Percentiles rank a stretch among this genome's conserved stretches.
Evolutionary conservation across 2,888 invertebrate genomes (phyloP).

Genomic region (Eristalinus aeneus): DNA sequence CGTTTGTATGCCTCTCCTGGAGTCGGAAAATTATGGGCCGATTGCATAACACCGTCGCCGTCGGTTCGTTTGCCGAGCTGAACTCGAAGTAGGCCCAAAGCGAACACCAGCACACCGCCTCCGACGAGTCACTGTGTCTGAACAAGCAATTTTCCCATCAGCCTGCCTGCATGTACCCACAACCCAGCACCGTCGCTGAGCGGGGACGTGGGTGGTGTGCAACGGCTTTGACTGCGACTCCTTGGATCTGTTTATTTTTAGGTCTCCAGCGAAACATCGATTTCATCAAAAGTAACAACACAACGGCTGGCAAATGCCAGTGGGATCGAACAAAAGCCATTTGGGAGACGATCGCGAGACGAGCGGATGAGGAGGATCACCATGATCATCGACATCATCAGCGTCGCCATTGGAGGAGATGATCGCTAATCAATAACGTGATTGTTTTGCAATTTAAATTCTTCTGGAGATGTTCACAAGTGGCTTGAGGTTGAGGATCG

Average conservation of each 20-base stretch:
- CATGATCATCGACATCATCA: conserved; percentile 14
- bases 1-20: conserved; percentile 13
- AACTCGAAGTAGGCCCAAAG: conserved; percentile 38
- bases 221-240: conserved; percentile 27
- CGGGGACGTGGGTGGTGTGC: conserved; percentile 55
- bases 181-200: not conserved
- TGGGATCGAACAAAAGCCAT: conserved; percentile 41
- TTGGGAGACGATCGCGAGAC: conserved; percentile 2
- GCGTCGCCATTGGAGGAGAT: conserved; percentile 33
- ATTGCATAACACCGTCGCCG: conserved; percentile 47
- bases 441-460: conserved; percentile 62
- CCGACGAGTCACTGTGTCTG: conserved; percentile 33
- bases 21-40: conserved; percentile 48
- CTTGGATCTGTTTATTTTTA: conserved; percentile 55
- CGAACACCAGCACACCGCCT: conserved; percentile 42
- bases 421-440: conserved; percentile 60
- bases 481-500: conserved; percentile 10
- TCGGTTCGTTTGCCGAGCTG: conserved; percentile 37
- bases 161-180: not conserved
- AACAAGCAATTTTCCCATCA: conserved; percentile 58
- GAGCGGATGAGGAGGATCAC: conserved; percentile 23
- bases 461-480: conserved; percentile 31
- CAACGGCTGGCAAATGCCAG: conserved; percentile 26
- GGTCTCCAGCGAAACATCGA: conserved; percentile 49
- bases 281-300: conserved; percentile 30